phyloP scores from a whole-genome alignment of 2,888 invertebrate species.

The Tortricodes alternella region DNA sequence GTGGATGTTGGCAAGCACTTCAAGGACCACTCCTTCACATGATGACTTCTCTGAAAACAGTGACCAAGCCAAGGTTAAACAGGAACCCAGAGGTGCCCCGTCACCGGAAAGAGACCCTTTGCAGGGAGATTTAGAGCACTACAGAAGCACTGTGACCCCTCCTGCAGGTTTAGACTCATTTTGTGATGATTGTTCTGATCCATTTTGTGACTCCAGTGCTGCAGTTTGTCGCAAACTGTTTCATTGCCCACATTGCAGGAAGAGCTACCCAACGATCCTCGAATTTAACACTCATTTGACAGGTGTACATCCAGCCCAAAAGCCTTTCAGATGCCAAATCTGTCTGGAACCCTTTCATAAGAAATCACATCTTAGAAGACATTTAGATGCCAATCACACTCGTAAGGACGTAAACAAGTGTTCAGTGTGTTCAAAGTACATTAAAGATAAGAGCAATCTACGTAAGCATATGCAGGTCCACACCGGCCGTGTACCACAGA shows the following conservation, averaged over 20 bases:
- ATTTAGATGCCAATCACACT: conserved; percentile 76
- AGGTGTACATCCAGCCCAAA: conserved; percentile 79
- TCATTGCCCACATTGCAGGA: conserved; percentile 81
- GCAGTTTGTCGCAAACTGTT: conserved; percentile 75
- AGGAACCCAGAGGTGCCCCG: conserved; percentile 69
- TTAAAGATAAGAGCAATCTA: conserved; percentile 80
- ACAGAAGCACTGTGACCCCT: conserved; percentile 63
- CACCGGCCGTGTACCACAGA: conserved; percentile 78
- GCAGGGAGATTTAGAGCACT: conserved; percentile 66
- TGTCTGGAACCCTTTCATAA: conserved; percentile 80
- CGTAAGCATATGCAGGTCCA: conserved; percentile 83
- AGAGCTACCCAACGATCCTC: conserved; percentile 78
- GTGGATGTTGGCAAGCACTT: conserved; percentile 81
- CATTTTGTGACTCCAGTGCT: conserved; percentile 77
- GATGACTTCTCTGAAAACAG: conserved; percentile 73
- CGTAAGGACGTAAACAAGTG: conserved; percentile 81
- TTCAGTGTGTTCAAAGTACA: conserved; percentile 80
- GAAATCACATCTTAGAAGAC: conserved; percentile 76
- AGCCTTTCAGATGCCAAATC: conserved; percentile 80
- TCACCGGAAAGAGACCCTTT: conserved; percentile 73
- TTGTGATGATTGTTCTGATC: conserved; percentile 81
- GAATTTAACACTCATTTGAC: conserved; percentile 80
- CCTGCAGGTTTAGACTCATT: conserved; percentile 74
- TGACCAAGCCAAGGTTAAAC: conserved; percentile 74
- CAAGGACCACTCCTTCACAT: conserved; percentile 70